phyloP scores from a whole-genome alignment of 2,113 vertebrate genomes.

The Menidia beryllina region DNA sequence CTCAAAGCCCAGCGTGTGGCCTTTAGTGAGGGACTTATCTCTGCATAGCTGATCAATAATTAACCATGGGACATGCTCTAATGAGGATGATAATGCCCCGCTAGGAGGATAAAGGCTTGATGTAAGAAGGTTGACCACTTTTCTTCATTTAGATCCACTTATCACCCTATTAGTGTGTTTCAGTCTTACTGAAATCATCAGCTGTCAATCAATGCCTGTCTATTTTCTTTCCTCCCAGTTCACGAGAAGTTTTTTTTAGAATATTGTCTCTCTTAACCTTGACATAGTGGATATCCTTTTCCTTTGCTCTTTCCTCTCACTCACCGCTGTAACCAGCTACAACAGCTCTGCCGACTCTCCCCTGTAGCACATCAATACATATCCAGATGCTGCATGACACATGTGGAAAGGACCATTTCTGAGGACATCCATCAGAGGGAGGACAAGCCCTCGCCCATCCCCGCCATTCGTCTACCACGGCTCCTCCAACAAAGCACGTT shows the following conservation, averaged over 20 bases:
- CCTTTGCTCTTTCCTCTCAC: not conserved
- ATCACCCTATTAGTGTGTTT: slow-evolving; percentile 58
- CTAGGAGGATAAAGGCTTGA: slow-evolving; percentile 66
- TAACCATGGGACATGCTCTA: slow-evolving; percentile 70
- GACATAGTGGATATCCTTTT: not conserved
- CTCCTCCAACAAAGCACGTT: slow-evolving; percentile 48
- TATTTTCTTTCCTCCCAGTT: not conserved
- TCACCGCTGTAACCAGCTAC: slow-evolving; percentile 43
- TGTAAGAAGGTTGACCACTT: slow-evolving; percentile 35
- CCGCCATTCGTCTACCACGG: slow-evolving; percentile 34
- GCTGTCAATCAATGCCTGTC: not conserved
- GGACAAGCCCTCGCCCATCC: slow-evolving; percentile 50
- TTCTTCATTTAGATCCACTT: slow-evolving; percentile 64
- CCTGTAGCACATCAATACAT: slow-evolving; percentile 54
- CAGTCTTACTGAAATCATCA: slow-evolving; percentile 18
- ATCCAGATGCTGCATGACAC: slow-evolving; percentile 72
- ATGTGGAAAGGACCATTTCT: slow-evolving; percentile 74
- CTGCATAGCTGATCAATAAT: slow-evolving; percentile 78
- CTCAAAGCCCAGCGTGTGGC: slow-evolving; percentile 60
- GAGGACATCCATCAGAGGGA: slow-evolving; percentile 72
- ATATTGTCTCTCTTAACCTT: not conserved
- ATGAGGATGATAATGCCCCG: slow-evolving; percentile 68
- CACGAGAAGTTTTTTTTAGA: not conserved
- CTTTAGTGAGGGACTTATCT: slow-evolving; percentile 72
- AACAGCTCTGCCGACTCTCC: slow-evolving; percentile 12